Base-by-base conservation (phyloP, 2,888 invertebrate genomes). In the Drosophila mimica region DNA sequence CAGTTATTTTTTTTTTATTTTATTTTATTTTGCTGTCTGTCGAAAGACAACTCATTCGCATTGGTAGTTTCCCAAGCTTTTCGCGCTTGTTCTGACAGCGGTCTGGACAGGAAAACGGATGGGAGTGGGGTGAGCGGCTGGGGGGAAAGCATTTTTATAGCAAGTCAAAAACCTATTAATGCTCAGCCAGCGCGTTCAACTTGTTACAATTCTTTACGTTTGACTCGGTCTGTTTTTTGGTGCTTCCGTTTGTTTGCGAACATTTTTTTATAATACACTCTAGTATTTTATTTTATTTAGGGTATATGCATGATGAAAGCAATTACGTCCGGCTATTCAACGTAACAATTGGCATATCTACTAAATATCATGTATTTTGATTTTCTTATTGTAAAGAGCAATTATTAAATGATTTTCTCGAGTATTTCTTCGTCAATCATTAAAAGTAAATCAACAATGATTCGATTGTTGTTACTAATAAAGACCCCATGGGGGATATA, bases 161-260 rank as follows among this genome's bases (percentile, higher is more conserved):
- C 90, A 86, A 86, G 85, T 85, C 85, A 86, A 90, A 86, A 86
- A 90, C 89, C 85, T 90, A 86, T 88, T 86, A 86, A 90, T 86
- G 90, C 89, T 71, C 81, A 81, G 82, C 69, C 72, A 79, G 89
- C 76, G 73, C 89, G 76, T 90, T 90, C 89, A 89, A 81, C 89
- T 89, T 89, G 86, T 86, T 83, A 83, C 84, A 89, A 87, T 87
- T 90, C 78, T 86, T 79, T 81, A 70, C 70, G 71, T 86, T 74
- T 59, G 60, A 40, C 62, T 66, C 56, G 57, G 31, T 74, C 34
- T 59, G 38, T 54, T 57, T 33, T 74, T 64, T 52, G 49, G 68
- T 62, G 67, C 66, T 81, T 79, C 81, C 71, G 79, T 79, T 82
- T 79, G 62, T 71, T 67, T 79, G 71, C 81, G 58, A 79, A 77